Evolutionary conservation across 2,797 vertebrate genomes (phyloP).

Genomic region (Poeciliopsis presidionis): DNA sequence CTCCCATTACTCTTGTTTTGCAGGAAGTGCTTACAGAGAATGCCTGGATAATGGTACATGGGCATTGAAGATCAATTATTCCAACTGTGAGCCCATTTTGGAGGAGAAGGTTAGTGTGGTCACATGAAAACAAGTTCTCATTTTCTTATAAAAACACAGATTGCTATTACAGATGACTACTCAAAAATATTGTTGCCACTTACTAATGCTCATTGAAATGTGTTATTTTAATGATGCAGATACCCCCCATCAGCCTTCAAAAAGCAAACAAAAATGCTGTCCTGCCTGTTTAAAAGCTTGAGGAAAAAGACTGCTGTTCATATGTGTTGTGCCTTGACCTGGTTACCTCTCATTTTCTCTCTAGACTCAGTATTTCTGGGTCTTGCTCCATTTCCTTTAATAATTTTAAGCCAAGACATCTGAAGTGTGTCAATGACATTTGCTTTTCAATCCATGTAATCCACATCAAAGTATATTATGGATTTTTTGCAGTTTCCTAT

Average conservation of each 20-base stretch:
- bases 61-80: constrained; percentile 96
- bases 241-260: too few relatives aligned
- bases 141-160: constrained; percentile 11
- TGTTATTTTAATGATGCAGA: not conserved
- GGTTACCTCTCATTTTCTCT: constrained; percentile 51
- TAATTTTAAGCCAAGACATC: constrained; percentile 43
- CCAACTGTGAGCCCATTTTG: constrained; percentile 94
- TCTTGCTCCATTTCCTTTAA: constrained; percentile 59
- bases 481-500: not conserved
- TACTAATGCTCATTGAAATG: not conserved
- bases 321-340: constrained; percentile 47
- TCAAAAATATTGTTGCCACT: constrained; percentile 17
- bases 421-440: constrained; percentile 59
- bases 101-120: constrained; percentile 89
- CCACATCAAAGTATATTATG: not conserved
- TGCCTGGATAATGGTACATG: constrained; percentile 97
- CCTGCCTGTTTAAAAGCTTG: constrained; percentile 5
- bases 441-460: constrained; percentile 5
- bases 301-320: constrained; percentile 18
- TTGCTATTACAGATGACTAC: constrained; percentile 4
- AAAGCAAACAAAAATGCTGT: not conserved
- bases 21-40: constrained; percentile 93
- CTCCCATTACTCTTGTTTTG: constrained; percentile 46
- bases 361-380: constrained; percentile 52
- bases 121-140: not conserved